Evolutionary conservation across 30 jellyfish, hydroid and myxozoan species (phyloP).

Genomic region (Cassiopea xamachana): DNA sequence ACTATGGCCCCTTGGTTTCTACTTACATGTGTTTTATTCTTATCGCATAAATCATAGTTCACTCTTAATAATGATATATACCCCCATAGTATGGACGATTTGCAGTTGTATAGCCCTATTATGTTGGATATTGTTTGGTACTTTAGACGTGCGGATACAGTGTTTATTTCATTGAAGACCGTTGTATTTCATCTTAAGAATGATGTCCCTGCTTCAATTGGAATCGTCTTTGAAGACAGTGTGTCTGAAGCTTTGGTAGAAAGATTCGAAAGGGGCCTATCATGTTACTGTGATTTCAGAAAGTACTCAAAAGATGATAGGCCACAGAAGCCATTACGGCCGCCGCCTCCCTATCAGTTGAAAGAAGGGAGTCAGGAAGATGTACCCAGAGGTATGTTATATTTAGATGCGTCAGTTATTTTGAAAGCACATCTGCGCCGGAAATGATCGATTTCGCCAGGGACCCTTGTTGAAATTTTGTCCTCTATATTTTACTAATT

Average conservation of each 20-base stretch:
- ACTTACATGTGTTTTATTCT: too few relatives aligned
- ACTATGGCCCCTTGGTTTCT: too few relatives aligned
- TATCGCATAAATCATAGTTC: too few relatives aligned
- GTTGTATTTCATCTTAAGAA: slow-evolving; percentile 1
- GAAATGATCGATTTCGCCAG: too few relatives aligned
- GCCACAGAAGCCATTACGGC: slow-evolving; percentile 80
- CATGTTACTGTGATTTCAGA: slow-evolving; percentile 84
- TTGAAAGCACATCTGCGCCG: too few relatives aligned
- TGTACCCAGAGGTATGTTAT: not conserved
- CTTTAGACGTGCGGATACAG: not conserved
- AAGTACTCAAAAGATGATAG: slow-evolving; percentile 20
- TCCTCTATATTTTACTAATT: too few relatives aligned
- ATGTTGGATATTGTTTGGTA: too few relatives aligned
- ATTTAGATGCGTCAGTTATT: too few relatives aligned
- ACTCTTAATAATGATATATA: too few relatives aligned
- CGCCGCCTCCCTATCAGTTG: slow-evolving; percentile 83
- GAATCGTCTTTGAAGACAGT: slow-evolving; percentile 75
- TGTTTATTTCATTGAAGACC: not conserved
- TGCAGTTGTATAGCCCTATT: too few relatives aligned
- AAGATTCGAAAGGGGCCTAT: slow-evolving; percentile 83
- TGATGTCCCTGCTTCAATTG: slow-evolving; percentile 68
- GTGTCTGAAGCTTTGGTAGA: slow-evolving; percentile 66
- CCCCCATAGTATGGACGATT: too few relatives aligned
- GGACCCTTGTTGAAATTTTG: too few relatives aligned
- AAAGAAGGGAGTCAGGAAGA: not conserved